Evolutionary conservation across 2,888 invertebrate species (phyloP), one percentile per base, ranked within the genome.

Genomic region (Atethmia centrago): DNA sequence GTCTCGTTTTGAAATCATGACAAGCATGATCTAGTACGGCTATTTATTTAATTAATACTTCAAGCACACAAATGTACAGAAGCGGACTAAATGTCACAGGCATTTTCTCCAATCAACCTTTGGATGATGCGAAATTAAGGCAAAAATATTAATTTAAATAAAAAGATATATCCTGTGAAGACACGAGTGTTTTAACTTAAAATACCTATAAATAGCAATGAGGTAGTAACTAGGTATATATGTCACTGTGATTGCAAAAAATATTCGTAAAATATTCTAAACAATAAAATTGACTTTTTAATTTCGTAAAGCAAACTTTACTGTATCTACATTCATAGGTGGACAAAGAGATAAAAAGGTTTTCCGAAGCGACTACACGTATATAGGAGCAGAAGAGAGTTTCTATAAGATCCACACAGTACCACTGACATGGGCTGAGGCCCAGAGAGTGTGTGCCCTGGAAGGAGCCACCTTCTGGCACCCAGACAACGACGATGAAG

Each of bases 371-470:
- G 95, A 95, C 83, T 95, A 95, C 81, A 89, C 71, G 12, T 95
- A 88, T 75, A 64, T 94, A 71, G 89, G 91, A 25, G 78, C 75
- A 0, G 85, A 90, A 10, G 66, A 89, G 9, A 90, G 91, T 74
- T 95, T 95, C 72, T 95, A 95, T 85, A 95, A 95, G 85, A 87
- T 94, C 40, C 93, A 95, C 66, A 93, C 92, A 0, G 62, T 91
- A 28, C 88, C 88, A 8, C 90, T 87, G 73, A 85, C 83, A 12
- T 95, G 94, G 94, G 58, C 84, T 9, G 90, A 92, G 0, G 94
- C 94, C 0, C 92, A 91, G 77, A 85, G 77, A 7, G 82, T 78
- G n/a, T 95, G 95, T 74, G 87, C 86, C 0, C 49, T 86, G 40
- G 95, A 95, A 85, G 94, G 94, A 0, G 92, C 93, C 1, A 83